phyloP scores from a whole-genome alignment of 2,797 vertebrate species.

The Caiman crocodilus region DNA sequence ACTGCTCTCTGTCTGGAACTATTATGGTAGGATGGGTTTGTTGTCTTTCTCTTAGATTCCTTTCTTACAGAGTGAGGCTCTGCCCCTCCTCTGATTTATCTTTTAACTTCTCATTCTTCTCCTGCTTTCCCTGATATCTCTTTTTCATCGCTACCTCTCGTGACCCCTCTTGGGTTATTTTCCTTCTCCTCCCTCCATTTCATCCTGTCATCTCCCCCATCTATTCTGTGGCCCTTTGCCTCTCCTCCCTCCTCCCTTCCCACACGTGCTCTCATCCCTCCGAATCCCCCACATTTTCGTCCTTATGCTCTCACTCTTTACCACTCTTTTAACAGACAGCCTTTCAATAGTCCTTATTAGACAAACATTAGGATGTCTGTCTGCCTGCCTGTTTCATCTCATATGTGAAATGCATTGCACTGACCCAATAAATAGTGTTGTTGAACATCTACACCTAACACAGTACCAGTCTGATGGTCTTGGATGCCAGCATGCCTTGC shows the following conservation, averaged over 20 bases:
- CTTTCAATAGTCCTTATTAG: not conserved
- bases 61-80: not conserved
- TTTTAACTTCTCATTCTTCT: not conserved
- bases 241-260: not conserved
- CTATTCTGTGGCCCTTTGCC: not conserved
- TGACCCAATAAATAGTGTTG: not conserved
- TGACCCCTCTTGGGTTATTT: not conserved
- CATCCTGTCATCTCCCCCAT: not conserved
- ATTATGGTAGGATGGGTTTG: conserved; percentile 24
- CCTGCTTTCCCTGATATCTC: not conserved
- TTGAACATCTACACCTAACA: rapidly evolving
- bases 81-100: conserved; percentile 6
- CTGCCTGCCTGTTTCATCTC: not conserved
- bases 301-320: not conserved
- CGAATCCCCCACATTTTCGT: not conserved
- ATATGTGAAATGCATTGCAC: not conserved
- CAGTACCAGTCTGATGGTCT: not conserved
- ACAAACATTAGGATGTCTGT: rapidly evolving
- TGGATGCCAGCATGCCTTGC: not conserved
- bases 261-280: not conserved
- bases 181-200: not conserved
- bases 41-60: conserved; percentile 38
- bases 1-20: conserved; percentile 11
- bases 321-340: not conserved
- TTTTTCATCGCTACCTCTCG: not conserved